Conservation (phyloP, 2,888 invertebrate species). For the Atrina japonica region DNA sequence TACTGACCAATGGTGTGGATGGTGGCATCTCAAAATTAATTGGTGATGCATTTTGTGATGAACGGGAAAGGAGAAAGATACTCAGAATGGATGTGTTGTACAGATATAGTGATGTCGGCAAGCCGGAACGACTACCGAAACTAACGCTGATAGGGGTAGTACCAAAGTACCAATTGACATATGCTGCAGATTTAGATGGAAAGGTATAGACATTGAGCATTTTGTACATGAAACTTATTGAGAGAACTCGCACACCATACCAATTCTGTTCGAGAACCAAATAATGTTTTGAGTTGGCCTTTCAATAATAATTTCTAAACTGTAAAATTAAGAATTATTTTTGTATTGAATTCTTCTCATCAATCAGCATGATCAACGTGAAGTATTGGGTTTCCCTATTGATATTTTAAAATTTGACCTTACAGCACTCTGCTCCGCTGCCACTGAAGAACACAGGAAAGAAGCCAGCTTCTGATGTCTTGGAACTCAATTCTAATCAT, state of each 20-base stretch:
- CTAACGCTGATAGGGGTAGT: conserved; percentile 72
- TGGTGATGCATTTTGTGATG: conserved; percentile 75
- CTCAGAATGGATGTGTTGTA: conserved; percentile 8
- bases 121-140: conserved; percentile 49
- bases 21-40: conserved; percentile 72
- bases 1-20: conserved; percentile 74
- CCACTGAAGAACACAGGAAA: conserved; percentile 21
- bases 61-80: conserved; percentile 61
- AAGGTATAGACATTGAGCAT: conserved; percentile 39
- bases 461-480: conserved; percentile 36
- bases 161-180: conserved; percentile 36
- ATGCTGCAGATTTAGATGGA: conserved; percentile 37
- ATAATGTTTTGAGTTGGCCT: too few species aligned
- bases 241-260: too few species aligned
- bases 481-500: conserved; percentile 75
- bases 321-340: too few species aligned
- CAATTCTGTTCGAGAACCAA: too few species aligned
- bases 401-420: conserved; percentile 1
- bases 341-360: neutral
- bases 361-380: too few species aligned
- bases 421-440: conserved; percentile 27
- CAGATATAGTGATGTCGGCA: conserved; percentile 7
- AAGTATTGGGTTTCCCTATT: too few species aligned
- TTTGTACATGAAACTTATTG: too few species aligned
- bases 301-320: too few species aligned